A percentile compares a stretch with the other conserved stretches of the same genome.
These are phyloP conservation scores for Diachasmimorpha longicaudata DNA, from an alignment of 1,140 invertebrate genomes.

Conservation along the genomic window DNA sequence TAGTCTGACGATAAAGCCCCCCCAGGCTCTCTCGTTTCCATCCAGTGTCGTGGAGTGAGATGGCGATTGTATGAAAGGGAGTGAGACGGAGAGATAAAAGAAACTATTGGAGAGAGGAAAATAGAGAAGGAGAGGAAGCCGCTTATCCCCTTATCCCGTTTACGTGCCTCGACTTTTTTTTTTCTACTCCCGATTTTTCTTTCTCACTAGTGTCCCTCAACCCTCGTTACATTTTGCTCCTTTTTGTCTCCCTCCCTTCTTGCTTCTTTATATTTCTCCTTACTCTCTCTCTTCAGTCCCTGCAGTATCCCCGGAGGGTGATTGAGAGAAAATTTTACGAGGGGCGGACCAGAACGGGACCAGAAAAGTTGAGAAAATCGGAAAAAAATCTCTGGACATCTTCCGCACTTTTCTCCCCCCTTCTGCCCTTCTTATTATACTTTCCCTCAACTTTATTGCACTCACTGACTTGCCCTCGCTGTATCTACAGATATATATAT, in stretches of 20 bases:
- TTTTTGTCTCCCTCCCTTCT: neutral
- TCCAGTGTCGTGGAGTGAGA: neutral
- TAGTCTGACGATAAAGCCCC: conserved; percentile 1
- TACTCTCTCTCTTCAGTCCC: neutral
- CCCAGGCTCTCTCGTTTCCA: neutral
- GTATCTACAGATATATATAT: too few species aligned
- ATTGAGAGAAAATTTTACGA: conserved; percentile 5
- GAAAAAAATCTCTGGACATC: conserved; percentile 12
- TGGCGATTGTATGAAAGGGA: conserved; percentile 13
- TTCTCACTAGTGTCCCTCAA: conserved; percentile 6
- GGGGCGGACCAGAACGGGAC: neutral
- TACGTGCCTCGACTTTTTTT: conserved; percentile 28
- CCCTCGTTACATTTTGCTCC: conserved; percentile 17
- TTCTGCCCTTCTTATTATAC: neutral
- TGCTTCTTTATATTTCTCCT: neutral
- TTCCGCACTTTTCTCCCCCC: neutral
- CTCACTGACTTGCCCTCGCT: neutral
- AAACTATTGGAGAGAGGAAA: neutral
- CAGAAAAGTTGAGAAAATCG: conserved; percentile 13
- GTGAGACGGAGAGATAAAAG: neutral
- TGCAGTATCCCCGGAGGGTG: neutral
- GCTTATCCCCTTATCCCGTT: conserved; percentile 31
- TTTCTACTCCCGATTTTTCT: conserved; percentile 21
- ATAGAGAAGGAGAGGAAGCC: conserved; percentile 2
- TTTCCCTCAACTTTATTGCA: neutral